These are phyloP conservation scores for Meloidogyne exigua DNA, from an alignment of 1,140 invertebrate species.

Conservation along the genomic window DNA sequence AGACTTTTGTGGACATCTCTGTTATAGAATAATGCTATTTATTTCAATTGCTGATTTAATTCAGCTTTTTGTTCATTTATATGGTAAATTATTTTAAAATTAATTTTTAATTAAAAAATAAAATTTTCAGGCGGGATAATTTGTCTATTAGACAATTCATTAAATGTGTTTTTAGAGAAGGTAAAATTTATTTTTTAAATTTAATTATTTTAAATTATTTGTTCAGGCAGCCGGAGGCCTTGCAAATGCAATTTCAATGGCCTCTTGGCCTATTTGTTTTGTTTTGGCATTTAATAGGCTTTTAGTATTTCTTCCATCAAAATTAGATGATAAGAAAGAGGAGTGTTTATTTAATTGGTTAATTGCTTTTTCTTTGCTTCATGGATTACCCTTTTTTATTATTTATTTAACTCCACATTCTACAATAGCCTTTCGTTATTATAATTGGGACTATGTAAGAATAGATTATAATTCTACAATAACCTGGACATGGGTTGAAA, in stretches of 20 bases:
- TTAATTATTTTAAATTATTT: background rate
- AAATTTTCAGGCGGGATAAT: background rate
- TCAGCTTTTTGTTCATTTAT: background rate
- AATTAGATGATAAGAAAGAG: background rate
- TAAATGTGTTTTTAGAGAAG: background rate
- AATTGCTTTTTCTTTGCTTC: background rate
- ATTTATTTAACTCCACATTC: conserved; percentile 8
- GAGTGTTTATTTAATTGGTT: background rate
- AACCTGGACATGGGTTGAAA: background rate
- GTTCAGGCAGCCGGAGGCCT: background rate
- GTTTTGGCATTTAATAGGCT: conserved; percentile 1
- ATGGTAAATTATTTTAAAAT: background rate
- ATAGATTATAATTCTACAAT: background rate
- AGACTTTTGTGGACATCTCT: background rate
- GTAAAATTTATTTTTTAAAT: background rate
- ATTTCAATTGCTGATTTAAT: background rate
- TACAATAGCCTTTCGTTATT: conserved; percentile 4
- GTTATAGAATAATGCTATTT: background rate
- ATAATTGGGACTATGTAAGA: background rate
- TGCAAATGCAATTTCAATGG: conserved; percentile 1
- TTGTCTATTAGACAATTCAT: background rate
- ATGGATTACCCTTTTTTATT: background rate
- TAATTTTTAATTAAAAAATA: too few species aligned
- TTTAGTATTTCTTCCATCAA: background rate
- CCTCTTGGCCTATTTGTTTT: background rate